These are phyloP conservation scores for Sternotherus odoratus DNA, from an alignment of 2,797 vertebrate species.

Conservation along the genomic window DNA sequence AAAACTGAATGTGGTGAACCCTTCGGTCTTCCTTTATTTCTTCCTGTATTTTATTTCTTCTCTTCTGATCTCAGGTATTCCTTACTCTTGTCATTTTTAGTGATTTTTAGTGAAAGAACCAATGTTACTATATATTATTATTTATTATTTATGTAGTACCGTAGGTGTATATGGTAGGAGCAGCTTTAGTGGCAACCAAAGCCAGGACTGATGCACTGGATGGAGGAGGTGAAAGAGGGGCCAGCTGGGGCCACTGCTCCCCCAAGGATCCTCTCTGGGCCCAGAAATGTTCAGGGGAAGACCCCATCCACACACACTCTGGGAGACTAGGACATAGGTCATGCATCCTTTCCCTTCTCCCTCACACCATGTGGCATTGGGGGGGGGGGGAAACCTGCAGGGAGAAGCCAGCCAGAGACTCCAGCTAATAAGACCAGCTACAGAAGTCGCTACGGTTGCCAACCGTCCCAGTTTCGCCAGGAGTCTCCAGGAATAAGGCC, in stretches of 20 bases:
- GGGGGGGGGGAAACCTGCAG: too few relatives aligned
- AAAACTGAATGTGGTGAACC: slow-evolving; percentile 7
- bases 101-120: neutral
- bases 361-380: too few relatives aligned
- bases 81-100: neutral
- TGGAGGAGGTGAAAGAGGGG: neutral
- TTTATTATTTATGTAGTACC: neutral
- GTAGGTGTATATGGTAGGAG: neutral
- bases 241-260: neutral
- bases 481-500: too few relatives aligned
- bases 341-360: too few relatives aligned
- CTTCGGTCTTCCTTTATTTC: neutral
- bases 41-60: neutral
- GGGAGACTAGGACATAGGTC: too few relatives aligned
- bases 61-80: neutral
- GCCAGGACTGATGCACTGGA: neutral
- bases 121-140: neutral
- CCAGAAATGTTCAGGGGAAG: too few relatives aligned
- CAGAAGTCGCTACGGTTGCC: too few relatives aligned
- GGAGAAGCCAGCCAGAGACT: too few relatives aligned
- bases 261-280: neutral
- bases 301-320: too few relatives aligned
- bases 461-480: too few relatives aligned
- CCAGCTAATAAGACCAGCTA: too few relatives aligned
- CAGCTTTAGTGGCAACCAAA: neutral